phyloP scores from a whole-genome alignment of 2,113 vertebrate genomes.

The Brevimyrus niger region DNA sequence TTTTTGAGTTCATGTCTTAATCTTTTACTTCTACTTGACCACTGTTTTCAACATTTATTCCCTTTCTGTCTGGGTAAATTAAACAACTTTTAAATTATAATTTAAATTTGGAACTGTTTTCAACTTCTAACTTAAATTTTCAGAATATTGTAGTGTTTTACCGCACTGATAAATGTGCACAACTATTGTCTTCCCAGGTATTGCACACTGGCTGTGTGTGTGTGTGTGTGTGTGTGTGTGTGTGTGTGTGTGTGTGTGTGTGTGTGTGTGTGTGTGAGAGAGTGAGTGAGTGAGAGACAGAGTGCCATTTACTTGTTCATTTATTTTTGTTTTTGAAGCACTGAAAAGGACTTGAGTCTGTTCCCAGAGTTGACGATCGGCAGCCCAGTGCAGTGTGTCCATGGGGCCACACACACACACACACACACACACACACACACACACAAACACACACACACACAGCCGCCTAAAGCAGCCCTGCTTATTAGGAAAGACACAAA shows the following conservation, averaged over 20 bases:
- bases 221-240: background rate
- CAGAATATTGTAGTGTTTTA: background rate
- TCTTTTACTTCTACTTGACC: background rate
- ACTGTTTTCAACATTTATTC: background rate
- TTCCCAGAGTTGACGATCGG: background rate
- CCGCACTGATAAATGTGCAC: background rate
- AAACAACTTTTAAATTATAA: background rate
- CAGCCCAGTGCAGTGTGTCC: background rate
- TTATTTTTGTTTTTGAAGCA: constrained; percentile 14
- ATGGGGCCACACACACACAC: background rate
- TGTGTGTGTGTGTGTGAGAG: no score
- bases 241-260: no score
- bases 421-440: background rate
- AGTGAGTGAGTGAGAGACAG: background rate
- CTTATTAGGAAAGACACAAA: background rate
- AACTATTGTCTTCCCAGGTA: background rate
- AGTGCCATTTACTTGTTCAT: background rate
- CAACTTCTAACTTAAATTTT: background rate
- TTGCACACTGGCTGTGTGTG: background rate
- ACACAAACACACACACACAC: background rate
- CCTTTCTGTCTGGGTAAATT: background rate
- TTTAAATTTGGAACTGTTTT: background rate
- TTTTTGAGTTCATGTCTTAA: background rate
- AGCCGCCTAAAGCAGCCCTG: background rate
- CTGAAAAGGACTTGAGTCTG: constrained; percentile 3